A percentile compares a stretch with the other conserved stretches of the same genome.
phyloP scores from a whole-genome alignment of 2,113 vertebrate genomes.

The Psettodes erumei region DNA sequence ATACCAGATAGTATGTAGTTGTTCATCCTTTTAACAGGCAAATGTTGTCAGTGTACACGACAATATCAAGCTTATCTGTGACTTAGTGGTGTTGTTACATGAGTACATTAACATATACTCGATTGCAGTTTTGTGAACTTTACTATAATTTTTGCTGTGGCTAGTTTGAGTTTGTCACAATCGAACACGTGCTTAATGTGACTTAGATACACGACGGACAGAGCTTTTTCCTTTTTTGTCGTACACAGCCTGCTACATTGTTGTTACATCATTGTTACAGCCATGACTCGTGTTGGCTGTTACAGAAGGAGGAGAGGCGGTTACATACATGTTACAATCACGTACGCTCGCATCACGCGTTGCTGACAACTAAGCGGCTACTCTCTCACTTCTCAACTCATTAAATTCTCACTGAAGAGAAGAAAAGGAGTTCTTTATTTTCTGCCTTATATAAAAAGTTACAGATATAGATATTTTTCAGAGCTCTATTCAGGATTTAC shows the following conservation, averaged over 20 bases:
- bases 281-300: no score
- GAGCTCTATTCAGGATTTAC: not conserved
- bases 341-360: no score
- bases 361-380: not conserved
- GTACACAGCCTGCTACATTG: constrained; percentile 8
- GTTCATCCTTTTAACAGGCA: not conserved
- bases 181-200: not conserved
- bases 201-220: not conserved
- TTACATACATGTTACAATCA: no score
- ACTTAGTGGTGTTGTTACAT: not conserved
- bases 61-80: not conserved
- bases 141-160: not conserved
- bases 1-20: constrained; percentile 16
- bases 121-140: not conserved
- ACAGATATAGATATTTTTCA: not conserved
- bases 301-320: not conserved
- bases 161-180: not conserved
- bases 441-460: not conserved
- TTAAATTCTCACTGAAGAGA: no score
- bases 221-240: not conserved
- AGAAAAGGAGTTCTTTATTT: not conserved
- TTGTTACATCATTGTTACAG: no score
- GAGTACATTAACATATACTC: not conserved
- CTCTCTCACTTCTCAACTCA: not conserved
- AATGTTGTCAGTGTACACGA: no score